phyloP scores from a whole-genome alignment of 2,888 invertebrate genomes.

The Biston betularia region DNA sequence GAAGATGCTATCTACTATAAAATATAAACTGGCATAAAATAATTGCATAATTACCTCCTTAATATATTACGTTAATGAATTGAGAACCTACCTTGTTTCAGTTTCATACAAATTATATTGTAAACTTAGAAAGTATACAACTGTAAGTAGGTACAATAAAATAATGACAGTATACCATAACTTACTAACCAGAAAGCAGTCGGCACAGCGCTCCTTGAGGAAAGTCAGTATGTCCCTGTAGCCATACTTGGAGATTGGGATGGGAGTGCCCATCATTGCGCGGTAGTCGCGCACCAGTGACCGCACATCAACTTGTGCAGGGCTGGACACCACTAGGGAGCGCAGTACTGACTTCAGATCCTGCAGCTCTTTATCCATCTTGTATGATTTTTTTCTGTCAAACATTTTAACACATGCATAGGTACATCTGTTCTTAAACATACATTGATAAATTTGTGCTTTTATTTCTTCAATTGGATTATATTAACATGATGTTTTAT shows the following conservation, averaged over 20 bases:
- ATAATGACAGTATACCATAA: neutral
- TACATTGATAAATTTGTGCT: too few species aligned
- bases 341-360: slow-evolving; percentile 67
- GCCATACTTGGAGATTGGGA: slow-evolving; percentile 67
- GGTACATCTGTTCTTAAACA: neutral
- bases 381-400: slow-evolving; percentile 23
- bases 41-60: too few species aligned
- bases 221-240: slow-evolving; percentile 65
- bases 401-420: neutral
- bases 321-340: slow-evolving; percentile 76
- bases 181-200: slow-evolving; percentile 71
- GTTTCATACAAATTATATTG: too few species aligned
- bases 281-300: slow-evolving; percentile 69
- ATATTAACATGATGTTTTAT: too few species aligned
- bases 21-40: too few species aligned
- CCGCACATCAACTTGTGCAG: slow-evolving; percentile 67
- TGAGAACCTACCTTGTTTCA: too few species aligned
- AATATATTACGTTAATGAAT: too few species aligned
- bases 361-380: slow-evolving; percentile 68
- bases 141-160: too few species aligned
- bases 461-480: too few species aligned
- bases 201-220: slow-evolving; percentile 66
- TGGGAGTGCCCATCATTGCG: slow-evolving; percentile 62
- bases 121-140: too few species aligned
- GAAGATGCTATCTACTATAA: too few species aligned